A percentile compares a stretch with the other conserved stretches of the same genome.
These are phyloP conservation scores for Etheostoma cragini DNA, from an alignment of 2,113 vertebrate species.

Conservation along the genomic window DNA sequence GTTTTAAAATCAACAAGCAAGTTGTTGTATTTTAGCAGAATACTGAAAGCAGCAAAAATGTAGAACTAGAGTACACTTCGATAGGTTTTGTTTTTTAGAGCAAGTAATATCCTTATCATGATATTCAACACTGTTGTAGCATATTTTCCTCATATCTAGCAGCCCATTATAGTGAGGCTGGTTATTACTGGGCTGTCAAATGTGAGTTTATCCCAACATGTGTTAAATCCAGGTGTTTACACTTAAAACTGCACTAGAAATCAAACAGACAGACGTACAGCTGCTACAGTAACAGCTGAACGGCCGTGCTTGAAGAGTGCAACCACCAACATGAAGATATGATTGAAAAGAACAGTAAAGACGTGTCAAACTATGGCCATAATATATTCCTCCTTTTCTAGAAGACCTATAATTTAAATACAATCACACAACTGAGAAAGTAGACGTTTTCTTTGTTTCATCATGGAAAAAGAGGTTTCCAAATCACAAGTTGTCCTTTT, in stretches of 20 bases:
- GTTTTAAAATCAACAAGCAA: too few species aligned
- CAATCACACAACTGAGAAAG: not conserved
- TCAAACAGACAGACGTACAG: not conserved
- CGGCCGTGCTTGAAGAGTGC: not conserved
- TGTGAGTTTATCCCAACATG: not conserved
- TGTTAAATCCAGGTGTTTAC: slow-evolving; percentile 11
- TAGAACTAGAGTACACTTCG: too few species aligned
- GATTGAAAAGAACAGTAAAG: not conserved
- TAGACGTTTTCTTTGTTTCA: not conserved
- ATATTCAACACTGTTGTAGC: too few species aligned
- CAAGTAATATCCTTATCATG: too few species aligned
- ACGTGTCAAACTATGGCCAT: slow-evolving; percentile 3
- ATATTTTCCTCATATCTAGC: too few species aligned
- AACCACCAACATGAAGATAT: slow-evolving; percentile 5
- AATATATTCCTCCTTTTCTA: slow-evolving; percentile 20
- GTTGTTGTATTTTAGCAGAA: too few species aligned
- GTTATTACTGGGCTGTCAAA: not conserved
- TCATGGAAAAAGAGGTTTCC: not conserved
- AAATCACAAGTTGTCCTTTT: slow-evolving; percentile 7
- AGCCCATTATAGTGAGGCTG: too few species aligned
- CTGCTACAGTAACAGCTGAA: slow-evolving; percentile 16
- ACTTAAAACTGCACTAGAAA: not conserved
- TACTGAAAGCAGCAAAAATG: too few species aligned
- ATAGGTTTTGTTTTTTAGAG: too few species aligned
- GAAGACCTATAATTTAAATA: slow-evolving; percentile 7